Base-by-base conservation (phyloP, 2,888 invertebrate species). In the Ethmia dodecea region DNA sequence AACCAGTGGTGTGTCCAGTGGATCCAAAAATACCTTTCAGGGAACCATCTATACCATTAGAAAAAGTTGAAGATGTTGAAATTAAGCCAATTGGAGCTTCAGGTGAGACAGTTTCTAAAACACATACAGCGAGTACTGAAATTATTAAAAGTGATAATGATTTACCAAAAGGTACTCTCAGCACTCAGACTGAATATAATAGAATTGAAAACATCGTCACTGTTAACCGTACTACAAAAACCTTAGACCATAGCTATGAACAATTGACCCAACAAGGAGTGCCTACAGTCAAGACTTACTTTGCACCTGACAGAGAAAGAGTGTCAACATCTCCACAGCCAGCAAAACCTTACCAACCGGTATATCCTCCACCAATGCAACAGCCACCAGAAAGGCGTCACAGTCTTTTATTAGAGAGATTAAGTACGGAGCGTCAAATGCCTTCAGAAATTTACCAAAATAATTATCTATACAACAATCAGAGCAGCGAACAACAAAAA, bases 21-120 rank as follows among this genome's bases (percentile, higher is more conserved):
- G 66, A 72, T 40, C 47, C 42, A 14, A 70, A 61, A 40, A 47
- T 67, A n/a, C 71, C 74, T 5, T 49, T 75, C 5, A 67, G 74
- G 33, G 86, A 84, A 44, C 81, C 80, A 14, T 78, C 84, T 3
- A 65, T 83, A 16, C 83, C 80, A 10, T 56, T 84, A 12, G 86
- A 86, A 14, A 84, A 80, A 55, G 78, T 80, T 14, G 81, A 83
- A 60, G 81, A 79, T 45, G 62, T 84, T 25, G 86, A 86, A 62
- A 86, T 86, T 13, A 86, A 84, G 41, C 84, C 86, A 1, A 81
- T 86, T 29, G 74, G 75, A 30, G 11, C 26, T 5, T 3, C 11
- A 11, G 6, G 11, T 11, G 73, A 73, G 49, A 55, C 73, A 3
- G 61, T 80, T 24, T 73, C 76, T 5, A 84, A 79, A 53, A 62